Conservation (phyloP, 1,140 invertebrate species). For the Aethina tumida region DNA sequence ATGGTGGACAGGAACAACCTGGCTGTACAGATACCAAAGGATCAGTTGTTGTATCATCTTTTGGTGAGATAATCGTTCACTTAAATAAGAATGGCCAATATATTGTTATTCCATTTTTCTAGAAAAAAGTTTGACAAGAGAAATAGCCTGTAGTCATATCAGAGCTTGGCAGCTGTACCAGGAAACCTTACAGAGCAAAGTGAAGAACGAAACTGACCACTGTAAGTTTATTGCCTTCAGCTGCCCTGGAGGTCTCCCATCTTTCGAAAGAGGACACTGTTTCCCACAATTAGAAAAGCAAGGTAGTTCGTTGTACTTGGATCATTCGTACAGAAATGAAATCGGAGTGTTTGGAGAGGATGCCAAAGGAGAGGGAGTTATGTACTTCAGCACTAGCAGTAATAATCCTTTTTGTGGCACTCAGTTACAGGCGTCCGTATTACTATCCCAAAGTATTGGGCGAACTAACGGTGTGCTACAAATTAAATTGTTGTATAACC, state of each 20-base stretch:
- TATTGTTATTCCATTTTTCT: conserved; percentile 10
- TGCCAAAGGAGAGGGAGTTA: conserved; percentile 31
- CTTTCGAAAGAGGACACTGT: conserved; percentile 33
- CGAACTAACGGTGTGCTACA: conserved; percentile 27
- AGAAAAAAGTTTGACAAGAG: conserved; percentile 32
- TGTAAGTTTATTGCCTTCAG: conserved; percentile 35
- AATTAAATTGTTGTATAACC: conserved; percentile 24
- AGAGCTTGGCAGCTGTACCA: conserved; percentile 33
- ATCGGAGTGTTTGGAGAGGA: conserved; percentile 32
- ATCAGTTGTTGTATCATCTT: conserved; percentile 31
- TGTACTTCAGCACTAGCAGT: conserved; percentile 34
- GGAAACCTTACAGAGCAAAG: conserved; percentile 30
- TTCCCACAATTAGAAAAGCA: conserved; percentile 28
- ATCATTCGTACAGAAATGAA: conserved; percentile 25
- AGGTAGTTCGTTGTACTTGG: conserved; percentile 19
- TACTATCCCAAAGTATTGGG: conserved; percentile 28
- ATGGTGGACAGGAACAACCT: conserved; percentile 61
- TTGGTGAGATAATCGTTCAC: conserved; percentile 25
- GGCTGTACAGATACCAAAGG: conserved; percentile 45
- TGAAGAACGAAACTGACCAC: conserved; percentile 7
- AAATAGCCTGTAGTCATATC: conserved; percentile 39
- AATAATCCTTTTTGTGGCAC: conserved; percentile 32
- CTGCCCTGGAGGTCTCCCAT: conserved; percentile 30
- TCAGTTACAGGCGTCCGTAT: conserved; percentile 31
- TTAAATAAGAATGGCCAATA: neutral